Evolutionary conservation across 1,140 invertebrate species (phyloP).

Genomic region (Oryctes rhinoceros): DNA sequence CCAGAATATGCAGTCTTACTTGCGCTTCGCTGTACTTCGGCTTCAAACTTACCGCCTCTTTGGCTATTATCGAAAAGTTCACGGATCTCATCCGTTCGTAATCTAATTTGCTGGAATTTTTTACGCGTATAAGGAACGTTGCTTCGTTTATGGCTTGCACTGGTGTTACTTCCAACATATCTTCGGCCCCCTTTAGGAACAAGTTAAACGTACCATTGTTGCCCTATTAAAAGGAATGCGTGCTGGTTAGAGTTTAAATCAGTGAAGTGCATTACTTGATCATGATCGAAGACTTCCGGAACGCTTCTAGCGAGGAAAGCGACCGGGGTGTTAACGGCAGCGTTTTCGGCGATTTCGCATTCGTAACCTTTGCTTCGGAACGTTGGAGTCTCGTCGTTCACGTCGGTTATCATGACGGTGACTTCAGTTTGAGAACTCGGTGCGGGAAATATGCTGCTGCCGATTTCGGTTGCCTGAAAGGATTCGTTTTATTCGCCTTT

Average conservation of each 20-base stretch:
- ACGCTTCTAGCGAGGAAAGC: constrained; percentile 82
- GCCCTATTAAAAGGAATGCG: constrained; percentile 67
- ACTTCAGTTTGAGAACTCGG: constrained; percentile 87
- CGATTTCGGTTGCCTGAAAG: constrained; percentile 74
- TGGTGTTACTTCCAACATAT: constrained; percentile 90
- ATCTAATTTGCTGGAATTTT: constrained; percentile 83
- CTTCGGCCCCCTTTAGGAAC: constrained; percentile 79
- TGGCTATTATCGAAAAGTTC: constrained; percentile 86
- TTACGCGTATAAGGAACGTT: constrained; percentile 89
- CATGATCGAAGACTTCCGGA: constrained; percentile 91
- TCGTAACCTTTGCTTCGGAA: constrained; percentile 82
- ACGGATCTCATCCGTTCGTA: constrained; percentile 83
- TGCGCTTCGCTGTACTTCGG: constrained; percentile 79
- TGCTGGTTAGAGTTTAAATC: neutral
- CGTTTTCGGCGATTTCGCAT: constrained; percentile 92
- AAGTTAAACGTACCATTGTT: constrained; percentile 92
- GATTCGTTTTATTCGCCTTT: constrained; percentile 36
- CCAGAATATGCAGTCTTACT: constrained; percentile 84
- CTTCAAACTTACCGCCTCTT: constrained; percentile 77
- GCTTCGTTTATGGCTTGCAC: constrained; percentile 90
- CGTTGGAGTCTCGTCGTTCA: constrained; percentile 91
- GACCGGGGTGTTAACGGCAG: constrained; percentile 88
- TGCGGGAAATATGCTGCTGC: constrained; percentile 67
- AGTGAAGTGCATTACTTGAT: constrained; percentile 72
- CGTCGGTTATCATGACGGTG: constrained; percentile 91